Evolutionary conservation across 2,797 vertebrate species (phyloP).

Genomic region (Lerista edwardsae): DNA sequence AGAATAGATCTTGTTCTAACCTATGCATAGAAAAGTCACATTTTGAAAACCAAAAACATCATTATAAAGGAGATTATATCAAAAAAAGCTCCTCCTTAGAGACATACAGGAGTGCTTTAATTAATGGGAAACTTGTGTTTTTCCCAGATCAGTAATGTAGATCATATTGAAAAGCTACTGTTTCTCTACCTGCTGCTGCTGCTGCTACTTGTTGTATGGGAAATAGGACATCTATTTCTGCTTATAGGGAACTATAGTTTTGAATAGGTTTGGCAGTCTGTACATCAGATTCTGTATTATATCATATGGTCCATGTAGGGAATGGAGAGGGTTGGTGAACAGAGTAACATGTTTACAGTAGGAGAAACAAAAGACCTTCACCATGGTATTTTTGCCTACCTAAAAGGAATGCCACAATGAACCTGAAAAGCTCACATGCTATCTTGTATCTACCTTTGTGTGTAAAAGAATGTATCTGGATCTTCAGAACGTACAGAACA

Average conservation of each 20-base stretch:
- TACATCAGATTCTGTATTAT: neutral
- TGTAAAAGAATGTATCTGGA: neutral
- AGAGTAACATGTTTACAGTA: neutral
- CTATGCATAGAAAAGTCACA: neutral
- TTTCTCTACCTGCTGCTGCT: slow-evolving; percentile 68
- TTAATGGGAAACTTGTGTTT: slow-evolving; percentile 52
- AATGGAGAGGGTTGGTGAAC: slow-evolving; percentile 23
- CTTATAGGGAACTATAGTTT: slow-evolving; percentile 49
- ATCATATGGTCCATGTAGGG: neutral
- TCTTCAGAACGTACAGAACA: too few species aligned
- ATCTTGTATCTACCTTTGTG: neutral
- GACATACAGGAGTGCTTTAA: slow-evolving; percentile 49
- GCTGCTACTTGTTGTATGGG: slow-evolving; percentile 47
- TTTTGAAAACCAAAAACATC: neutral
- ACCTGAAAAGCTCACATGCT: neutral
- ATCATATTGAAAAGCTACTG: slow-evolving; percentile 61
- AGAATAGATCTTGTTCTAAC: neutral
- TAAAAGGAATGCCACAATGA: slow-evolving; percentile 18
- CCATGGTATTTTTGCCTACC: slow-evolving; percentile 13
- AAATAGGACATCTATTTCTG: slow-evolving; percentile 56
- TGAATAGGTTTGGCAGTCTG: slow-evolving; percentile 51
- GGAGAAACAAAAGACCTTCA: neutral
- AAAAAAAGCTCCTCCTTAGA: neutral
- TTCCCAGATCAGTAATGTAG: slow-evolving; percentile 41
- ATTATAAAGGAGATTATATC: neutral